phyloP scores from a whole-genome alignment of 2,888 invertebrate genomes.

The Allolobophora icterica region DNA sequence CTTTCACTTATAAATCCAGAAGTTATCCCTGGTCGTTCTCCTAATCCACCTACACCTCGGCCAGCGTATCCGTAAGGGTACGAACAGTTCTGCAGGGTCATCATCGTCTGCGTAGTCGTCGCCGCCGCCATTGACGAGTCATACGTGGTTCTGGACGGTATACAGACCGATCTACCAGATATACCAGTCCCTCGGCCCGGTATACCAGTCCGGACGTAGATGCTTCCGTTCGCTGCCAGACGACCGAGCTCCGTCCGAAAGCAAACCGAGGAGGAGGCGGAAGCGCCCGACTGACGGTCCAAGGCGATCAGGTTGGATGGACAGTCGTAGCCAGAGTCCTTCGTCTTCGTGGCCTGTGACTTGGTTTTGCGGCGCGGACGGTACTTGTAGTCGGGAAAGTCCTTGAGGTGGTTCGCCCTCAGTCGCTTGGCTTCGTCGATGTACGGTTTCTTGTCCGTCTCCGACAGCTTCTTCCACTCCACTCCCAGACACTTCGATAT shows the following conservation, averaged over 20 bases:
- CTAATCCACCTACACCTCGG: neutral
- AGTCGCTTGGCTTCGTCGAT: conserved; percentile 98
- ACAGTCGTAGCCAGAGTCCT: neutral
- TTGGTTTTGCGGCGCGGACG: conserved; percentile 93
- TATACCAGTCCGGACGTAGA: neutral
- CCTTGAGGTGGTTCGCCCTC: conserved; percentile 97
- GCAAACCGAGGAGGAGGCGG: neutral
- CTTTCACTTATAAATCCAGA: neutral
- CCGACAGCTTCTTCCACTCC: conserved; percentile 95
- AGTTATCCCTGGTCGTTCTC: too few species aligned
- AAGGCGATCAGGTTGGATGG: neutral
- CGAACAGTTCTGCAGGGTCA: neutral
- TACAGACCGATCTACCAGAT: too few species aligned
- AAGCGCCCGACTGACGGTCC: neutral
- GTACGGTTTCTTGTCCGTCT: conserved; percentile 94
- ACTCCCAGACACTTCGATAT: conserved; percentile 95
- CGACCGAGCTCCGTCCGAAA: conserved; percentile 2
- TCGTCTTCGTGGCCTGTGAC: conserved; percentile 58
- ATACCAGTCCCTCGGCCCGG: neutral
- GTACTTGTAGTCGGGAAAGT: conserved; percentile 99
- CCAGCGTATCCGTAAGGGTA: neutral
- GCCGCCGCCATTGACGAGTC: neutral
- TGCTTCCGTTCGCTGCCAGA: neutral
- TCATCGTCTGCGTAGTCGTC: neutral
- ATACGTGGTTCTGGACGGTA: neutral